phyloP scores from a whole-genome alignment of 2,113 vertebrate genomes.

The Pogona vitticeps region DNA sequence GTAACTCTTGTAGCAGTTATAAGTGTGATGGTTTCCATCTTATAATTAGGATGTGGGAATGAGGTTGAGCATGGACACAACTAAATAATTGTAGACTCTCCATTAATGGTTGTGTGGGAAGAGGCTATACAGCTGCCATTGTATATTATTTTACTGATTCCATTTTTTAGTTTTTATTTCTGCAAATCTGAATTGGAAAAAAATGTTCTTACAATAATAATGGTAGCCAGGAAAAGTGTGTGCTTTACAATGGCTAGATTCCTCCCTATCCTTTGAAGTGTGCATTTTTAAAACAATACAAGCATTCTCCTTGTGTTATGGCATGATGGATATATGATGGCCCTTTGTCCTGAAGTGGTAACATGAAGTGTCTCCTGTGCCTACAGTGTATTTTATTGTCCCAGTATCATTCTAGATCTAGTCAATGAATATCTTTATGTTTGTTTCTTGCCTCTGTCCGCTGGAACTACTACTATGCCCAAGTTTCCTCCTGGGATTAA shows the following conservation, averaged over 20 bases:
- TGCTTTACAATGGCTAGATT: too few relatives aligned
- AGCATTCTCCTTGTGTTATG: background rate
- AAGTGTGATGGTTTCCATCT: too few relatives aligned
- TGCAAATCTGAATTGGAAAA: too few relatives aligned
- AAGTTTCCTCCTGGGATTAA: constrained; percentile 32
- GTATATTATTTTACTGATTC: too few relatives aligned
- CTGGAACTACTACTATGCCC: background rate
- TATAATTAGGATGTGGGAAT: too few relatives aligned
- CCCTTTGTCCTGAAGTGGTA: background rate
- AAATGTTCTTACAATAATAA: background rate
- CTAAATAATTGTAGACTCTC: too few relatives aligned
- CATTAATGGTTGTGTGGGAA: too few relatives aligned
- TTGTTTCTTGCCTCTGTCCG: background rate
- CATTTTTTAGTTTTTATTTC: too few relatives aligned
- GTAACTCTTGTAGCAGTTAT: too few relatives aligned
- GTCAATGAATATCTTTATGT: background rate
- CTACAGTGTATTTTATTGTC: background rate
- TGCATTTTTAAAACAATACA: background rate
- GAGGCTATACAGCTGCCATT: too few relatives aligned
- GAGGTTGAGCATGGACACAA: too few relatives aligned
- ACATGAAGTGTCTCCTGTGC: background rate
- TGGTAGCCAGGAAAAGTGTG: background rate
- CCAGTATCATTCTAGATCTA: background rate
- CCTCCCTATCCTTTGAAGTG: background rate
- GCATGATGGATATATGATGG: too few relatives aligned